These are phyloP conservation scores for Epinotia nisella DNA, from an alignment of 2,888 invertebrate genomes.

Conservation along the genomic window DNA sequence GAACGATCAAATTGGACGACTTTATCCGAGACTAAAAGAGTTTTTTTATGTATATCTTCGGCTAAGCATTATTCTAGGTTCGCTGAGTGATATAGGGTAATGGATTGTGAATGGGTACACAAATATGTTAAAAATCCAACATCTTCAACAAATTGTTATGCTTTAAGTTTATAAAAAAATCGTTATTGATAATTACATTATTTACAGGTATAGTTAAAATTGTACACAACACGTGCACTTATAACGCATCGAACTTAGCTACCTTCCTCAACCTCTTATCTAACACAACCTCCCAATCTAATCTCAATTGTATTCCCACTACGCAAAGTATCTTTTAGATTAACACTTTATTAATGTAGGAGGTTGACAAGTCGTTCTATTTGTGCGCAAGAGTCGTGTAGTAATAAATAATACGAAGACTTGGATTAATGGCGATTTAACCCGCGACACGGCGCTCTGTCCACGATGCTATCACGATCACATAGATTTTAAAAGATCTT, in stretches of 20 bases:
- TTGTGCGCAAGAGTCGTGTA: constrained; percentile 59
- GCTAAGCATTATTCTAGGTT: too few relatives aligned
- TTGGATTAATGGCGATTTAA: constrained; percentile 77
- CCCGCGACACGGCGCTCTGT: constrained; percentile 59
- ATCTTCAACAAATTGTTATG: too few relatives aligned
- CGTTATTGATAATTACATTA: too few relatives aligned
- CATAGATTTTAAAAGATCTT: not conserved
- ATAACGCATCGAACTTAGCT: not conserved
- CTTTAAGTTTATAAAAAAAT: too few relatives aligned
- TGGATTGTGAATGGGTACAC: too few relatives aligned
- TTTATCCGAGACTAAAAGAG: too few relatives aligned
- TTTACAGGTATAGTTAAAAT: not conserved
- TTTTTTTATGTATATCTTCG: too few relatives aligned
- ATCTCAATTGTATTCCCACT: not conserved
- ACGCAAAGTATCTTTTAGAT: constrained; percentile 48
- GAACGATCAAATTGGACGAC: too few relatives aligned
- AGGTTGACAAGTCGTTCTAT: constrained; percentile 49
- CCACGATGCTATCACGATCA: constrained; percentile 17
- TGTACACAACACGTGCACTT: not conserved
- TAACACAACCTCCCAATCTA: constrained; percentile 1
- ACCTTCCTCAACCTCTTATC: not conserved
- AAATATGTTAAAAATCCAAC: too few relatives aligned
- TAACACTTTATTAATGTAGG: not conserved
- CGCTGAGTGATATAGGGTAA: too few relatives aligned
- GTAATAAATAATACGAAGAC: constrained; percentile 73